Conservation (phyloP, 2,797 vertebrate genomes). For the Eospalax fontanierii region DNA sequence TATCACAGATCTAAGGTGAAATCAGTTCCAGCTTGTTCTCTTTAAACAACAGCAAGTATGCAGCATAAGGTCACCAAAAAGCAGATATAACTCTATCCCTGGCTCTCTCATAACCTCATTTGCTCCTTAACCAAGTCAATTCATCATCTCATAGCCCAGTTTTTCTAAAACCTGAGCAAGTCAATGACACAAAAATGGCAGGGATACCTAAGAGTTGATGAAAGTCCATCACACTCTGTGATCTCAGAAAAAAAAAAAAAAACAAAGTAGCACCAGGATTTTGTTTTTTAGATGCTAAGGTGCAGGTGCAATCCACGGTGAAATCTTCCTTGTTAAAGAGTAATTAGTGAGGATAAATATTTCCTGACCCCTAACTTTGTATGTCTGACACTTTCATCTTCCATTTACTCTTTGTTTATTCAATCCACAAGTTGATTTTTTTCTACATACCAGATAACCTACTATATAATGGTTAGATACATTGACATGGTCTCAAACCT, state of each 20-base stretch:
- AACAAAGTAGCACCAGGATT: too few species aligned
- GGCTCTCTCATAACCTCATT: constrained; percentile 15
- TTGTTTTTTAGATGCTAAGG: too few species aligned
- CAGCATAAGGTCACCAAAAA: background rate
- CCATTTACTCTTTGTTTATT: background rate
- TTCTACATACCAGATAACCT: background rate
- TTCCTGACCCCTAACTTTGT: constrained; percentile 43
- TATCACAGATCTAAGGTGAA: background rate
- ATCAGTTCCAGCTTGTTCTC: background rate
- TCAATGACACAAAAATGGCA: constrained; percentile 1
- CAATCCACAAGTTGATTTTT: constrained; percentile 41
- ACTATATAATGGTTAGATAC: background rate
- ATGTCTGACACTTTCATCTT: background rate
- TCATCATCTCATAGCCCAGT: constrained; percentile 1
- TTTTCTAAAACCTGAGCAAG: constrained; percentile 56
- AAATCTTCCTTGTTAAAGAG: constrained; percentile 29
- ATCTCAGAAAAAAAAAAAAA: constrained; percentile 41
- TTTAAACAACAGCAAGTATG: constrained; percentile 28
- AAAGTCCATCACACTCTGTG: background rate
- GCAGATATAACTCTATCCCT: background rate
- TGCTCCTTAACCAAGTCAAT: constrained; percentile 36
- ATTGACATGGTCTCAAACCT: background rate
- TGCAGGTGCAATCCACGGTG: background rate
- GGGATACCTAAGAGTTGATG: constrained; percentile 33
- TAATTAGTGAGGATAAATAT: background rate